These are phyloP conservation scores for Fregetta grallaria DNA, from an alignment of 2,113 vertebrate genomes.

Conservation along the genomic window DNA sequence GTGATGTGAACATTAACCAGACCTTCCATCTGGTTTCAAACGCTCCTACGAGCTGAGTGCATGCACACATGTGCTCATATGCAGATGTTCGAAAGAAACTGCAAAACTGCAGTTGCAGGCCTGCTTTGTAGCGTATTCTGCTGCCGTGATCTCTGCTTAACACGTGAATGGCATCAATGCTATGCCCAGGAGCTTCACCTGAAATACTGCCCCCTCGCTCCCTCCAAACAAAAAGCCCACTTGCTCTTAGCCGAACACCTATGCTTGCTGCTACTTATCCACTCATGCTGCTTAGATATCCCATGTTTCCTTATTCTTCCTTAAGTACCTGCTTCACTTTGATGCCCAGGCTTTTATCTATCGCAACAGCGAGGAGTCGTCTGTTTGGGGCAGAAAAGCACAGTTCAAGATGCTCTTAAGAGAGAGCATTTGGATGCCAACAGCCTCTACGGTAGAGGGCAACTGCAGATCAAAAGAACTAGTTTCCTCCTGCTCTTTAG, in stretches of 20 bases:
- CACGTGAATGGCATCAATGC: rapidly evolving
- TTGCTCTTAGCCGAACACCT: not conserved
- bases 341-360: not conserved
- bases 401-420: not conserved
- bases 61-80: not conserved
- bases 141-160: not conserved
- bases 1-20: constrained; percentile 39
- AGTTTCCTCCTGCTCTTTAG: not conserved
- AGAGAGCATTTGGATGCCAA: not conserved
- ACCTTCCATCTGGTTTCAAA: constrained; percentile 17
- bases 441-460: rapidly evolving
- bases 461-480: not conserved
- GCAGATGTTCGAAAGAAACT: not conserved
- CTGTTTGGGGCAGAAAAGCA: not conserved
- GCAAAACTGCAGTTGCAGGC: rapidly evolving
- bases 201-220: not conserved
- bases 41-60: rapidly evolving
- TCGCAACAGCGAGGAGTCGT: rapidly evolving
- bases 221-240: not conserved
- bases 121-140: not conserved
- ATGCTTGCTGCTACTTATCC: not conserved
- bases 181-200: not conserved
- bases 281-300: not conserved
- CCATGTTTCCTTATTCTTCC: not conserved
- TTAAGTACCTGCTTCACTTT: not conserved